These are phyloP conservation scores for Drosophila ercepeae DNA, from an alignment of 1,140 invertebrate genomes.

Conservation along the genomic window DNA sequence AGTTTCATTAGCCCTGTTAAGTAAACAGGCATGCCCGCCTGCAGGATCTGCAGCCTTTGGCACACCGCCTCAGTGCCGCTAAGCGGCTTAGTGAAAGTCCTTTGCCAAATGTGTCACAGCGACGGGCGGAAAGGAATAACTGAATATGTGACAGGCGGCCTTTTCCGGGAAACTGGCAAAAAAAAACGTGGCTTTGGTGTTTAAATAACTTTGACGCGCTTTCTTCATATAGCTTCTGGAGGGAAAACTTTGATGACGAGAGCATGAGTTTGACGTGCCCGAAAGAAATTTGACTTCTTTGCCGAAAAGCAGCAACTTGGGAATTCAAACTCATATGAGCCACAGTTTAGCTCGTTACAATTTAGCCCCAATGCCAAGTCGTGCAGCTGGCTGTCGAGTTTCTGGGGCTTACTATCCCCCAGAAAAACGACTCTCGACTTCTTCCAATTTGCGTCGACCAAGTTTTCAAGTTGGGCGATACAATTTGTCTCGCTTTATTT, in stretches of 20 bases:
- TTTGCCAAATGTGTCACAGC: conserved; percentile 44
- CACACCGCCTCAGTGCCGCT: conserved; percentile 22
- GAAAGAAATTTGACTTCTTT: conserved; percentile 68
- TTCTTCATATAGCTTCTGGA: conserved; percentile 22
- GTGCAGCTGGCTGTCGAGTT: no score
- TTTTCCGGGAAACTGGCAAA: conserved; percentile 18
- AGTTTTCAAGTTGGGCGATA: conserved; percentile 65
- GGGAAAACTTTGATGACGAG: conserved; percentile 57
- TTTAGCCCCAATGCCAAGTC: conserved; percentile 62
- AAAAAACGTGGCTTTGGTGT: conserved; percentile 50
- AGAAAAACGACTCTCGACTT: conserved; percentile 10
- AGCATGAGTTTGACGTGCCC: conserved; percentile 57
- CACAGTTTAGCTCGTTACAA: conserved; percentile 65
- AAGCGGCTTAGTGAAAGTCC: conserved; percentile 75
- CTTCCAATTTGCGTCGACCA: conserved; percentile 64
- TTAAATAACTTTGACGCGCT: conserved; percentile 77
- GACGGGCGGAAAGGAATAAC: conserved; percentile 7
- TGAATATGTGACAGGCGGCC: conserved; percentile 14
- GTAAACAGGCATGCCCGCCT: conserved; percentile 29
- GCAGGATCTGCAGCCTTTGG: conserved; percentile 21
- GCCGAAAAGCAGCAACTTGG: conserved; percentile 44
- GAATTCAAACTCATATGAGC: conserved; percentile 8
- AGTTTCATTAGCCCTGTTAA: conserved; percentile 74
- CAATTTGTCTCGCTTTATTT: conserved; percentile 56
- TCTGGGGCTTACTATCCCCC: neutral